phyloP scores from a whole-genome alignment of 2,797 vertebrate genomes.

The Hypotaenidia philippensis region DNA sequence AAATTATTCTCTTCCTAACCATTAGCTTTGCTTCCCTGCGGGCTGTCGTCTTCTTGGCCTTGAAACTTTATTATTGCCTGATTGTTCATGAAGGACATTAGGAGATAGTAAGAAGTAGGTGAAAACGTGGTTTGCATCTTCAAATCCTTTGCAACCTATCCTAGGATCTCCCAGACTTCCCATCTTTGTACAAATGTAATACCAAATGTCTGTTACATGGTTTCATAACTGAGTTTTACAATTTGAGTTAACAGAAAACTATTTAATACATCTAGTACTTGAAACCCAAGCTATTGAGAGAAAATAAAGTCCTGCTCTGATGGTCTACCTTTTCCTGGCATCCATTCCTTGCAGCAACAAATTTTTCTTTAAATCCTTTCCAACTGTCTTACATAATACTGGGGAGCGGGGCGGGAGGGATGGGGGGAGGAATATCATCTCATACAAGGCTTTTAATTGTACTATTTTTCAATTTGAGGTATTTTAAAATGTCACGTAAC shows the following conservation, averaged over 20 bases:
- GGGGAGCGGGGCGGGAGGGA: background rate
- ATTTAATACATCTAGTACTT: background rate
- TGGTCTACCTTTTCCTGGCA: background rate
- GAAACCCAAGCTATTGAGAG: background rate
- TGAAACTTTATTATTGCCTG: background rate
- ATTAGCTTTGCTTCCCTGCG: background rate
- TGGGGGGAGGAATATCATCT: background rate
- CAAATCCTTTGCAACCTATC: background rate
- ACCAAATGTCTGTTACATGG: background rate
- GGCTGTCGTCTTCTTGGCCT: background rate
- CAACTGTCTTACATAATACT: background rate
- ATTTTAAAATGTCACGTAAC: constrained; percentile 1
- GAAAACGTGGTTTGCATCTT: background rate
- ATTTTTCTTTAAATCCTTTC: constrained; percentile 10
- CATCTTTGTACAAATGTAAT: background rate
- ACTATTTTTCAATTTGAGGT: background rate
- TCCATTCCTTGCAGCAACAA: background rate
- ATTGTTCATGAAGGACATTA: background rate
- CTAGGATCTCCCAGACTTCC: background rate
- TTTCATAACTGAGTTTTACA: background rate
- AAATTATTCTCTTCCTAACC: background rate
- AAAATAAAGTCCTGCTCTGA: constrained; percentile 30
- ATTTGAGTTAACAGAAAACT: background rate
- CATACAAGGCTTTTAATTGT: background rate
- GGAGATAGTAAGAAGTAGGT: background rate